phyloP scores from a whole-genome alignment of 2,797 vertebrate genomes.

The Myoxocephalus aenaeus region DNA sequence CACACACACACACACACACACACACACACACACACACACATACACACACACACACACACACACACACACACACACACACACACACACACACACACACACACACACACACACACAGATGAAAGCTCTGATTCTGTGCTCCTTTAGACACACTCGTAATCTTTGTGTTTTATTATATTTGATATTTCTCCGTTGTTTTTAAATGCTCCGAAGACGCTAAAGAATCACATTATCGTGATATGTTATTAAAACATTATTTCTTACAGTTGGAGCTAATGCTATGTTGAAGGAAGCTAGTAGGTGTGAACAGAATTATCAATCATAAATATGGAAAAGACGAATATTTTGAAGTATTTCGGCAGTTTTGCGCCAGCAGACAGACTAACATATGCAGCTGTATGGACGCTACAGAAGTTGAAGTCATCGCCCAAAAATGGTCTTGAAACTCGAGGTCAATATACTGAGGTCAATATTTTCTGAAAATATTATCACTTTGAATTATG shows the following conservation, averaged over 20 bases:
- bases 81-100: no score
- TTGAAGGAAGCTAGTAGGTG: neutral
- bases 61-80: no score
- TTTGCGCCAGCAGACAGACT: neutral
- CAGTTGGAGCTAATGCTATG: neutral
- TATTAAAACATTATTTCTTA: neutral
- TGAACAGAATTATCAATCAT: neutral
- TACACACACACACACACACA: no score
- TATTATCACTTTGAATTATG: neutral
- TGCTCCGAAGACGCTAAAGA: neutral
- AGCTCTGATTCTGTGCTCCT: no score
- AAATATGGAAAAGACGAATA: neutral
- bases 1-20: neutral
- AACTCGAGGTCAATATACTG: no score
- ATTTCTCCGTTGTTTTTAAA: neutral
- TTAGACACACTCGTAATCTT: no score
- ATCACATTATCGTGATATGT: neutral
- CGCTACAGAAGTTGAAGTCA: no score
- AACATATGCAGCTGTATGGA: neutral
- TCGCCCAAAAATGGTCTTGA: no score
- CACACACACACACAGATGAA: no score
- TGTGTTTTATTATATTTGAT: neutral
- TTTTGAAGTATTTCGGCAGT: neutral
- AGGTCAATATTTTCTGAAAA: neutral
- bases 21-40: no score